Evolutionary conservation across 1,140 invertebrate genomes (phyloP).

Genomic region (Chironomus tepperi): DNA sequence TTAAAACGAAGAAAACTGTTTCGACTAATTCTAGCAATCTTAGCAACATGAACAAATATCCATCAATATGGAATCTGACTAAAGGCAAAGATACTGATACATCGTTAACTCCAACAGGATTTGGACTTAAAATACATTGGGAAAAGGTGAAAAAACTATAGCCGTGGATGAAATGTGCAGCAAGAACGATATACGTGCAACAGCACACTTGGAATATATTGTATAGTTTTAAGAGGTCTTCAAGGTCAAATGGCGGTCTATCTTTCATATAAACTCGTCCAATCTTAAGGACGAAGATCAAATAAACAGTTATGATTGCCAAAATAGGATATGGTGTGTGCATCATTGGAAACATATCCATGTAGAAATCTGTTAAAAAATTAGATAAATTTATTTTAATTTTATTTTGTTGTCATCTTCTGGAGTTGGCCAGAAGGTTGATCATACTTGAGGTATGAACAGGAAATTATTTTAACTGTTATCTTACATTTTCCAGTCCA

Average conservation of each 20-base stretch:
- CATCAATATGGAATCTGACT: conserved; percentile 28
- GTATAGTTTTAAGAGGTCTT: conserved; percentile 62
- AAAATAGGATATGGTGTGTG: conserved; percentile 46
- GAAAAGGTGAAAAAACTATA: neutral
- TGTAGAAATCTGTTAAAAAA: conserved; percentile 48
- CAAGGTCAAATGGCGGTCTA: conserved; percentile 58
- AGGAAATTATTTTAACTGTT: neutral
- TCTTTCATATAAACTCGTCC: conserved; percentile 67
- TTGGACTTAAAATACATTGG: neutral
- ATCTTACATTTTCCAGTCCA: neutral
- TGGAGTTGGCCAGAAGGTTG: too few relatives aligned
- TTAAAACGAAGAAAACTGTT: conserved; percentile 75
- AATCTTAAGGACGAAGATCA: conserved; percentile 55
- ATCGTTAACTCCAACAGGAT: neutral
- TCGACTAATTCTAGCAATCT: conserved; percentile 61
- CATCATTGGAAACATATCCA: conserved; percentile 52
- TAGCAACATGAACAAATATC: conserved; percentile 55
- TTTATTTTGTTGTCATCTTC: too few relatives aligned
- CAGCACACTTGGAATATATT: conserved; percentile 61
- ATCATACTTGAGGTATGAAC: too few relatives aligned
- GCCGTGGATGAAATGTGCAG: neutral
- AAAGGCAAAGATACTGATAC: neutral
- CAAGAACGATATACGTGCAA: neutral
- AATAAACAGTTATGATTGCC: conserved; percentile 51
- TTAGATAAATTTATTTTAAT: neutral